phyloP scores from a whole-genome alignment of 2,797 vertebrate genomes.

The Aphelocoma californica region DNA sequence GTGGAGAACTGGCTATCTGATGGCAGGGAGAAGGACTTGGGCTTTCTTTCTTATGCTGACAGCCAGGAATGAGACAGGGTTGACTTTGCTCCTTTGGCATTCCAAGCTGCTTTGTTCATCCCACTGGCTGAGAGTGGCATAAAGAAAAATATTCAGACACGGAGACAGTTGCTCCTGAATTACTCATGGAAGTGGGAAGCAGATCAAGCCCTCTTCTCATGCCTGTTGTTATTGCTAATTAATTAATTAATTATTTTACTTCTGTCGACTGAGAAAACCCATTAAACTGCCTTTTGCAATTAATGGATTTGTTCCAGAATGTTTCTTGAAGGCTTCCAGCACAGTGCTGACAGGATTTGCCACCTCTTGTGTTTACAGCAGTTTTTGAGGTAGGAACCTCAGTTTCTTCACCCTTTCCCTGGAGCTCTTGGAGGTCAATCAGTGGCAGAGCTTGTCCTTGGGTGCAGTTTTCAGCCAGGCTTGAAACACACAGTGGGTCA shows the following conservation, averaged over 20 bases:
- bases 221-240: not conserved
- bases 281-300: not conserved
- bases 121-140: not conserved
- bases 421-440: not conserved
- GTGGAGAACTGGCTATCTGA: not conserved
- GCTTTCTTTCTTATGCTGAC: not conserved
- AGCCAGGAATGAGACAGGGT: fast-evolving
- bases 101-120: not conserved
- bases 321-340: not conserved
- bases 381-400: not conserved
- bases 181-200: not conserved
- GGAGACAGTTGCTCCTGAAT: not conserved
- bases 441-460: not conserved
- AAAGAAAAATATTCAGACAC: not conserved
- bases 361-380: not conserved
- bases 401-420: not conserved
- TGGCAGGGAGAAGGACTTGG: not conserved
- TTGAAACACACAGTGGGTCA: not conserved
- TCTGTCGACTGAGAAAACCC: not conserved
- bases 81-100: not conserved
- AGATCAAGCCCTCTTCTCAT: not conserved
- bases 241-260: not conserved
- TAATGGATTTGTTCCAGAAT: not conserved
- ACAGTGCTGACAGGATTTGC: not conserved
- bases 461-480: not conserved